Percentiles rank a stretch among this genome's conserved stretches.
phyloP scores from a whole-genome alignment of 2,113 vertebrate species.

The Protobothrops mucrosquamatus region DNA sequence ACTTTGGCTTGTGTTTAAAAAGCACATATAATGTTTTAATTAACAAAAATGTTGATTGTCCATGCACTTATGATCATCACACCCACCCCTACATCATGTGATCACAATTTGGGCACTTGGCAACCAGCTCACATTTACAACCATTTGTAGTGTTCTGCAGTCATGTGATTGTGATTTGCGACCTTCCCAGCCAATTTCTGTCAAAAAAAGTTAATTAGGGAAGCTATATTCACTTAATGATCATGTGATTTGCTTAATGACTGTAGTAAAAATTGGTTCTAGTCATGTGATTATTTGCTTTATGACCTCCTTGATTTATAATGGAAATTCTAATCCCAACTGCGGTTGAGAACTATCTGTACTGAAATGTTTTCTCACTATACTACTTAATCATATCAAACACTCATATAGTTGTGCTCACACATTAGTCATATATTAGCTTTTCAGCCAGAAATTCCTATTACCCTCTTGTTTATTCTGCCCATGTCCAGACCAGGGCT shows the following conservation, averaged over 20 bases:
- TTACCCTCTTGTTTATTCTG: not conserved
- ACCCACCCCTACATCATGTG: not conserved
- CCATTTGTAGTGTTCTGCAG: not conserved
- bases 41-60: not conserved
- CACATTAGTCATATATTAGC: not conserved
- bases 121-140: not conserved
- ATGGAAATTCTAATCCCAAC: not conserved
- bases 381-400: not conserved
- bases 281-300: not conserved
- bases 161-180: not conserved
- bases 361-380: not conserved
- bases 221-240: not conserved
- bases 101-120: not conserved
- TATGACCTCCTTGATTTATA: not conserved
- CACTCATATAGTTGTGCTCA: not conserved
- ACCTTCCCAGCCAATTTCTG: not conserved
- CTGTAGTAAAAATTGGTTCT: not conserved
- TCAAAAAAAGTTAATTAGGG: not conserved
- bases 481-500: not conserved
- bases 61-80: not conserved
- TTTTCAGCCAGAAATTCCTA: not conserved
- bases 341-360: not conserved
- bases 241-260: not conserved
- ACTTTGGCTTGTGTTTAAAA: not conserved
- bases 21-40: not conserved